phyloP scores from a whole-genome alignment of 2,113 vertebrate species.

The Hystrix brachyura region DNA sequence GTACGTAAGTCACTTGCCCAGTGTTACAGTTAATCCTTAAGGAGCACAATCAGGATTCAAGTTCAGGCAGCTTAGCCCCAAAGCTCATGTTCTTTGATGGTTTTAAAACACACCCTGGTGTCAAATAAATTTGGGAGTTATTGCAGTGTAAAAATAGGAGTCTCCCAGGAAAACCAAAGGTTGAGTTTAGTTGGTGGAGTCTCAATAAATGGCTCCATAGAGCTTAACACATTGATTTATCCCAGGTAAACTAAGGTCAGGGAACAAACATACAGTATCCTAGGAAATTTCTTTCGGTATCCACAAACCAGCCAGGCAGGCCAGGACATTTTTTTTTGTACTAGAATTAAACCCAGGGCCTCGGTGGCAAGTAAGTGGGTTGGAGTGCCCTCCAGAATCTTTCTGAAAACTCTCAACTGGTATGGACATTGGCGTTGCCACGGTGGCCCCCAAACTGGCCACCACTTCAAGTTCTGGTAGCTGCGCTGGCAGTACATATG shows the following conservation, averaged over 20 bases:
- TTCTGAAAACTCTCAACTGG: neutral
- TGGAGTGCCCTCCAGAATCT: neutral
- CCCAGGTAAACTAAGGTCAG: neutral
- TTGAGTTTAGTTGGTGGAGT: slow-evolving; percentile 36
- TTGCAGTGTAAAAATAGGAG: neutral
- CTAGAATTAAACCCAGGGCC: neutral
- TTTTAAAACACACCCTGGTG: neutral
- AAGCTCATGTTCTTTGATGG: neutral
- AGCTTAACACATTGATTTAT: neutral
- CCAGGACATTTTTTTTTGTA: neutral
- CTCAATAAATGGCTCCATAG: slow-evolving; percentile 50
- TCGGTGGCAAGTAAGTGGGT: neutral
- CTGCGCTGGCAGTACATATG: neutral
- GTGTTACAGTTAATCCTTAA: neutral
- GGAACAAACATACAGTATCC: neutral
- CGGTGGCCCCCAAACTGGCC: neutral
- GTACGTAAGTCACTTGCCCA: slow-evolving; percentile 60
- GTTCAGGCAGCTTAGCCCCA: slow-evolving; percentile 36
- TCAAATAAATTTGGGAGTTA: neutral
- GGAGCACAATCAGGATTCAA: neutral
- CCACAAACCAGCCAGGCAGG: neutral
- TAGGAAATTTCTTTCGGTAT: neutral
- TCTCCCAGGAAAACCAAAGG: slow-evolving; percentile 39
- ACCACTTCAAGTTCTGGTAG: neutral
- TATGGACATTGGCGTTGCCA: neutral